Evolutionary conservation across 2,888 invertebrate species (phyloP), one percentile per base, ranked within the genome.

Genomic region (Limnephilus rhombicus): DNA sequence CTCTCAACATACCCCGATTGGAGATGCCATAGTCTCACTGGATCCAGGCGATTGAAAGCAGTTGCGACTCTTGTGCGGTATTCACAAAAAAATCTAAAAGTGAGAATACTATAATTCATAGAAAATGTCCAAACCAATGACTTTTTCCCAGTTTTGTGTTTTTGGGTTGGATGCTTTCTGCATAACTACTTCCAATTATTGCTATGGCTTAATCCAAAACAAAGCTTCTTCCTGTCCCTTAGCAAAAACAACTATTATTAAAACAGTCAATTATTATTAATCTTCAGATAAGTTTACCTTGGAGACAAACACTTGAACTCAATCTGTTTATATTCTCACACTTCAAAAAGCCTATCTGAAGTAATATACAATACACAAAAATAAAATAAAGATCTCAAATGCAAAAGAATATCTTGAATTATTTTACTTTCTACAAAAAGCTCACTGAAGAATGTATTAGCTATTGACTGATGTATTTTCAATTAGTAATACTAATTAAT

Each of bases 171-270:
- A 49, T 13, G 49, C 15, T 49, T 15, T 49, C 49, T 49, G 49
- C 49, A 15, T 45, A 49, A 49, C 49, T 49, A 15, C 15, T 13
- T 49, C 13, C 49, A 15, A 49, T 82, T 15, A 83, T 83, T 83
- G 37, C 83, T 83, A 11, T 83, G 83, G 83, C 37, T 18, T 83
- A 83, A 83, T 37, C 34, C 37, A 24, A 83, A 31, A 83, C 83
- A 83, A 34, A 41, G 83, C 37, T 83, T 41, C 24, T 5, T 68
- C 9, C 34, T 83, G 15, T 83, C 83, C 37, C 24, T 24, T 37
- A 41, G 34, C 37, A 83, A 41, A 83, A 83, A 83, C 37, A 83
- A 83, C 37, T 24, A 34, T n/a, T 83, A 24, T 24, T 37, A 41
- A 0, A 41, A 83, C 18, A 18, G 24, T 83, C 37, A 18, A 37